Percentiles rank a stretch among this genome's conserved stretches.
These are phyloP conservation scores for Takifugu flavidus DNA, from an alignment of 2,113 vertebrate species.

Conservation along the genomic window DNA sequence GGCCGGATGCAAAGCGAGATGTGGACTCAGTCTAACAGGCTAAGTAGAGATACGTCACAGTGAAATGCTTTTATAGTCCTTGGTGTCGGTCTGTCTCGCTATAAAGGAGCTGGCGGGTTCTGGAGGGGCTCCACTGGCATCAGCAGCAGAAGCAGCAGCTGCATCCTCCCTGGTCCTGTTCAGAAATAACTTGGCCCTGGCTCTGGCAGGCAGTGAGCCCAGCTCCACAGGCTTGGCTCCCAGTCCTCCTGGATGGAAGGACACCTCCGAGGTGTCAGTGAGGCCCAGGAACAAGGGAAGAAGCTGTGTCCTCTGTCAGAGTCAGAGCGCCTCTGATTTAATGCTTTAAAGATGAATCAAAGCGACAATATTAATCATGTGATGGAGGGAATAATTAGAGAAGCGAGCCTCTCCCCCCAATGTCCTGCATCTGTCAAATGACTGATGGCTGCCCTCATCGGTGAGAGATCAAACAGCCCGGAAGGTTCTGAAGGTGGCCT, in stretches of 20 bases:
- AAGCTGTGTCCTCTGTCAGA: conserved; percentile 30
- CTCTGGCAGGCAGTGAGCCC: conserved; percentile 33
- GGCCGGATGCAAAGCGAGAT: too few species aligned
- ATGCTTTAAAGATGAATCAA: conserved; percentile 53
- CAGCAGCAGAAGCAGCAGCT: conserved; percentile 65
- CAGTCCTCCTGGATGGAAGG: conserved; percentile 4
- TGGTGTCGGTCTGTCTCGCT: conserved; percentile 17
- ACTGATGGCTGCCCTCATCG: conserved; percentile 19
- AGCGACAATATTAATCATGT: conserved; percentile 66
- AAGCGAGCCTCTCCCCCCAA: conserved; percentile 17
- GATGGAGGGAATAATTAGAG: conserved; percentile 56
- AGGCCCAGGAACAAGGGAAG: conserved; percentile 22
- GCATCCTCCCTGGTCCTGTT: conserved; percentile 58
- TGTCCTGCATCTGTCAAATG: conserved; percentile 16
- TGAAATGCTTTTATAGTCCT: too few species aligned
- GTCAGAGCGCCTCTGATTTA: conserved; percentile 14
- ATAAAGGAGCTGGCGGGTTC: conserved; percentile 51
- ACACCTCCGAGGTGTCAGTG: conserved; percentile 15
- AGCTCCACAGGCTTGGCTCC: conserved; percentile 13
- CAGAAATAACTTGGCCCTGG: conserved; percentile 56
- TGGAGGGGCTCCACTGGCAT: conserved; percentile 45
- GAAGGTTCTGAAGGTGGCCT: not conserved
- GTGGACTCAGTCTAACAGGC: too few species aligned
- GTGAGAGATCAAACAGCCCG: conserved; percentile 27
- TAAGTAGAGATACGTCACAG: too few species aligned